phyloP scores from a whole-genome alignment of 2,888 invertebrate species.

The Cremastinae sp. region DNA sequence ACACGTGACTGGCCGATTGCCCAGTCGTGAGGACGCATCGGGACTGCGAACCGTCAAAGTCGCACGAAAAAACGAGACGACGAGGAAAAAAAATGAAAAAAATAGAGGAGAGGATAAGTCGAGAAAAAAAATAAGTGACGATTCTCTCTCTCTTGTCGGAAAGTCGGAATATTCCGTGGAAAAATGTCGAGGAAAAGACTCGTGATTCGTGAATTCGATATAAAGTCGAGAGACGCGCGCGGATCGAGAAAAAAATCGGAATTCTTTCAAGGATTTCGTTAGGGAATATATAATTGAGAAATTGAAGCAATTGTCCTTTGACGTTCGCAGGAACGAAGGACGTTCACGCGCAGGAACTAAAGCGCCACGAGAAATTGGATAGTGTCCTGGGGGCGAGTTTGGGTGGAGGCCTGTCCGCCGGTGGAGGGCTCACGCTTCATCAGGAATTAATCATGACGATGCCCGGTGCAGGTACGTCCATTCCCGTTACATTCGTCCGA shows the following conservation, averaged over 20 bases:
- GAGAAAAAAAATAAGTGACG: constrained; percentile 3
- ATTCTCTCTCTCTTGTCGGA: background rate
- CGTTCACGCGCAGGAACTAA: constrained; percentile 86
- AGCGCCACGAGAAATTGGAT: constrained; percentile 83
- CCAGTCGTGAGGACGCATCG: constrained; percentile 15
- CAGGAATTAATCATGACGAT: constrained; percentile 79
- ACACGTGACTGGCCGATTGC: background rate
- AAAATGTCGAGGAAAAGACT: background rate
- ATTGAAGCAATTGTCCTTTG: constrained; percentile 67
- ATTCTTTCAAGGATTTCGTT: constrained; percentile 24
- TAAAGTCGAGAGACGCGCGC: constrained; percentile 53
- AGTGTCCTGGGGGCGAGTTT: constrained; percentile 78
- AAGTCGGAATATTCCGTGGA: no score
- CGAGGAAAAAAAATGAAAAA: background rate
- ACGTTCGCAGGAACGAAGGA: constrained; percentile 86
- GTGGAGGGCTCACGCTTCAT: constrained; percentile 77
- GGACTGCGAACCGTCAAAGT: constrained; percentile 14
- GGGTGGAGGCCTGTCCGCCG: constrained; percentile 76
- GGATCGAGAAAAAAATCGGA: constrained; percentile 30
- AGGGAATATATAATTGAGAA: constrained; percentile 41
- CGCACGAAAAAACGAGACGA: constrained; percentile 8
- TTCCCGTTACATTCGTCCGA: constrained; percentile 29
- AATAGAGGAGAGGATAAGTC: background rate
- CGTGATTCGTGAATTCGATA: constrained; percentile 1
- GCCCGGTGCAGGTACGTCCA: constrained; percentile 73